Base-by-base conservation (phyloP, 2,113 vertebrate species). In the Acrocephalus kingi region DNA sequence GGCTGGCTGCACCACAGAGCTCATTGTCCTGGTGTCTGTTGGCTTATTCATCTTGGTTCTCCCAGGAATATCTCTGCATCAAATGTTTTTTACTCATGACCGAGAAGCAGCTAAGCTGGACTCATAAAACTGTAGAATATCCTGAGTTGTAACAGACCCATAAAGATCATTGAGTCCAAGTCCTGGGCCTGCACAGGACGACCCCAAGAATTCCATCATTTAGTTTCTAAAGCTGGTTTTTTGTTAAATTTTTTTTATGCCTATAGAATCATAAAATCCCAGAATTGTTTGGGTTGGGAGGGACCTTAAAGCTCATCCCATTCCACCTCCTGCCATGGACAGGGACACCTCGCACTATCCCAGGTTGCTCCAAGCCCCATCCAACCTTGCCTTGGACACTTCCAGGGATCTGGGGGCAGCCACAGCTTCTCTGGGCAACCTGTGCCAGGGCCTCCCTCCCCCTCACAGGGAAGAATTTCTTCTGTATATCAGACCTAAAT, bases 341-440 rank as follows among this genome's bases (percentile, higher is more conserved):
- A 89, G 54, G 28, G 24, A 41, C 46, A 46, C 4, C 5, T 67
- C 3, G 23, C 23, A n/a, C 31, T 28, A 2, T 1, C 10, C 68
- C 45, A 59, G 33, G 8, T 0, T 67, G 13, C 8, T 52, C 37
- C 54, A 54, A 75, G 4, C 52, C 11, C 22, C 0, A 0, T 59
- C 52, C 39, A 51, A 0, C 22, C 25, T 25, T 54, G 11, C 16
- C 39, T 41, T 30, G 62, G 20, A 31, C 54, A 30, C 11, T 68
- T 10, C 28, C 45, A 39, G 22, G 8, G 30, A 13, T 80, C 43
- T 51, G 49, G 51, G 25, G 10, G 2, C 37, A 74, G 33, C 22
- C 33, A 19, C 59, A 89, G 18, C 27, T 74, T 33, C 68, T 45
- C 59, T 66, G 59, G 4, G 43, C 1, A 67, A 0, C 27, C 37